phyloP scores from a whole-genome alignment of 2,113 vertebrate species.

The Pelvicachromis taeniatus region DNA sequence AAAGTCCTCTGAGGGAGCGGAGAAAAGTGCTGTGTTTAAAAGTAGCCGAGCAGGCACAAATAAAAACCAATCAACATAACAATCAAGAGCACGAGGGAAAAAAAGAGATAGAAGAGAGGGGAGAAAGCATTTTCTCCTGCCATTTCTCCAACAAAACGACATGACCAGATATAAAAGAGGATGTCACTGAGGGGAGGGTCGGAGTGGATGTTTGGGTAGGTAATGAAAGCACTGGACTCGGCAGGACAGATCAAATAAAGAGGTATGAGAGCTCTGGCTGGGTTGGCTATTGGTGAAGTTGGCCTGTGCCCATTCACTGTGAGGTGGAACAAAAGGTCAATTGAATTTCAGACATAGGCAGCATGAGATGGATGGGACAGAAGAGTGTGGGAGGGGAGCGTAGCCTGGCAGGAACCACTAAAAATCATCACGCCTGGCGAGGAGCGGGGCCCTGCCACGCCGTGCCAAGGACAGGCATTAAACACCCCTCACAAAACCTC shows the following conservation, averaged over 20 bases:
- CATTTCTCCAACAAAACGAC: not conserved
- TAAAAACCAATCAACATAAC: slow-evolving; percentile 50
- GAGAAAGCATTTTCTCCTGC: not conserved
- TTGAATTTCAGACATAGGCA: slow-evolving; percentile 58
- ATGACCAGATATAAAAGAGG: slow-evolving; percentile 27
- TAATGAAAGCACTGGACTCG: slow-evolving; percentile 47
- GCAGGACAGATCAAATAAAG: slow-evolving; percentile 62
- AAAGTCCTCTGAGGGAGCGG: slow-evolving; percentile 13
- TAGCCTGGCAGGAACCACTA: slow-evolving; percentile 31
- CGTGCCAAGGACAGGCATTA: slow-evolving; percentile 57
- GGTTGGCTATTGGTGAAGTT: slow-evolving; percentile 12
- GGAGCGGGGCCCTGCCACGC: not conserved
- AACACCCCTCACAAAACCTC: slow-evolving; percentile 28
- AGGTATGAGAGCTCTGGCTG: slow-evolving; percentile 39
- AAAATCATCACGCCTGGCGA: slow-evolving; percentile 36
- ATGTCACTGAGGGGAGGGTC: not conserved
- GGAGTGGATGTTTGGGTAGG: slow-evolving; percentile 31
- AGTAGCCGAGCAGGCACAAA: slow-evolving; percentile 32
- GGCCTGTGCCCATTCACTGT: slow-evolving; percentile 47
- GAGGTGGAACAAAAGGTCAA: slow-evolving; percentile 68
- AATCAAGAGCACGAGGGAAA: not conserved
- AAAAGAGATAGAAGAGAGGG: not conserved
- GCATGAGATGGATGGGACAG: slow-evolving; percentile 50
- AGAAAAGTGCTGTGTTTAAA: slow-evolving; percentile 25
- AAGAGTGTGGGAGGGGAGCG: not conserved